Base-by-base conservation (phyloP, 2,797 vertebrate species). In the Cyprinodon diabolis region DNA sequence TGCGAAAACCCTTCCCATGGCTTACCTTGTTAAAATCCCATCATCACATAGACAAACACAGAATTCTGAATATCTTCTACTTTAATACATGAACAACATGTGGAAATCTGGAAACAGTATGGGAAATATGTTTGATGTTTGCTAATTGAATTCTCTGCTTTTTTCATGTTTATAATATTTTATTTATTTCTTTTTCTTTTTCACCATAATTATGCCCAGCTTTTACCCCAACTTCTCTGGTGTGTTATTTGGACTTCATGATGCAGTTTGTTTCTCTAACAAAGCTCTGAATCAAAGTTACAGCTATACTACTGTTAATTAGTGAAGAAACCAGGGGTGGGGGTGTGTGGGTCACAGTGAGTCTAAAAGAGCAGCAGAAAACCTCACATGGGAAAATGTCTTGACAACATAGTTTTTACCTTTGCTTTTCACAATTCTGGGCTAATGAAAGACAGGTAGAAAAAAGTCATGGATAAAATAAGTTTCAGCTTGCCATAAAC, bases 1-100 rank as follows among this genome's bases (percentile, higher is more conserved):
- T 70, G 84, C 69, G 30, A 83, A 85, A 87, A 89, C 81, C 84
- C 87, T 86, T 84, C 74, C 74, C 49, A 4, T 74, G 72, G 75
- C 70, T 71, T 49, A 74, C 76, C 71, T 63, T 77, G 14, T 66
- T 55, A 78, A 37, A 55, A 40, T 4, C 60, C 7, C 58, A 72
- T 66, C 74, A 75, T 77, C 79, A 79, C 69, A 69, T 25, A n/a
- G 19, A 75, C 52, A 3, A 58, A 35, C 66, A 2, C 66, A 71
- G 69, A 60, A 76, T 76, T 75, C 83, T 79, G 79, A 79, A 81
- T 80, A 57, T 12, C 30, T 60, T 72, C 57, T 75, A 62, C 84
- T 81, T 58, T 79, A 54, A 88, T 81, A 85, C 56, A 79, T 77
- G 86, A 80, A 76, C 65, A 79, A 82, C 78, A 78, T 47, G 54